Conservation (phyloP, 2,113 vertebrate species). For the Eurystomus gularis region DNA sequence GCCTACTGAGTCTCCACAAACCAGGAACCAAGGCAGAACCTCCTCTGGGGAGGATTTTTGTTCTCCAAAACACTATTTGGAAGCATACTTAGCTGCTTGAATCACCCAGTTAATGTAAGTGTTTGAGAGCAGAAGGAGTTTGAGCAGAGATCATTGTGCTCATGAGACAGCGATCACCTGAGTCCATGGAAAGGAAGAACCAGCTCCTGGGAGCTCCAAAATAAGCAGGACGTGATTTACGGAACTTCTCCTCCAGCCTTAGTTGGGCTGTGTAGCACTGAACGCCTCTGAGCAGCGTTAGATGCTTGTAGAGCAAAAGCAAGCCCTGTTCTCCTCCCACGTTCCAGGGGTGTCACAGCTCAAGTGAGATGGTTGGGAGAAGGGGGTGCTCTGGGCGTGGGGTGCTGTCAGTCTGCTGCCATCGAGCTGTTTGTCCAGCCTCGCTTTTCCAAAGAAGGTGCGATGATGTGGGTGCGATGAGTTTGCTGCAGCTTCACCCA, state of each 20-base stretch:
- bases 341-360: not conserved
- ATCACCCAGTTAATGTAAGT: not conserved
- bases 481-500: not conserved
- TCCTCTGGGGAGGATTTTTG: not conserved
- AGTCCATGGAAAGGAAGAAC: not conserved
- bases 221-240: not conserved
- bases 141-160: not conserved
- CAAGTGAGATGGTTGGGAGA: not conserved
- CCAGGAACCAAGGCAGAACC: not conserved
- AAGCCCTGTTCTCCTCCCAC: not conserved
- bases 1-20: not conserved
- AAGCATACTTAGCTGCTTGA: not conserved
- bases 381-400: not conserved
- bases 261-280: not conserved
- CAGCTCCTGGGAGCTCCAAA: not conserved
- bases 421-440: not conserved
- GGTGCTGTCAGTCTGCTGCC: not conserved
- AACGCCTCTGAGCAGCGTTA: not conserved
- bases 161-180: not conserved
- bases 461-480: not conserved
- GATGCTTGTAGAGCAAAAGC: not conserved
- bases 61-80: not conserved
- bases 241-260: not conserved
- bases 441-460: not conserved
- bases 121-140: not conserved